phyloP scores from a whole-genome alignment of 2,888 invertebrate genomes.

The Spodoptera exigua region DNA sequence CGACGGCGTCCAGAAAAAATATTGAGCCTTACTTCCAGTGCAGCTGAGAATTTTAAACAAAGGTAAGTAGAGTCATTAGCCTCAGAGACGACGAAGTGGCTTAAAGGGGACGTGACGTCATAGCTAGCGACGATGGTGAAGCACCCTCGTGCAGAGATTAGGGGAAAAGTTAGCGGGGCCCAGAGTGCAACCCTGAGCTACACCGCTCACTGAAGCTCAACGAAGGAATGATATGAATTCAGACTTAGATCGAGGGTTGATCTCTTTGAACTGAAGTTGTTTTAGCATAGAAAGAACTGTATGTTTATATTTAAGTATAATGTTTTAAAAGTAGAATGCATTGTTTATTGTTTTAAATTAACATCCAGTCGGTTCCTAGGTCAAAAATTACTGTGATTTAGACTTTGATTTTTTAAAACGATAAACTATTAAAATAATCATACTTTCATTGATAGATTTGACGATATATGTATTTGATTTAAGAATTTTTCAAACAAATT shows the following conservation, averaged over 20 bases:
- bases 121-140: constrained; percentile 20
- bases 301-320: neutral
- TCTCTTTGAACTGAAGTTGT: constrained; percentile 14
- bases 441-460: too few species aligned
- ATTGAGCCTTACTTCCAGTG: constrained; percentile 4
- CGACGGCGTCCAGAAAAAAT: constrained; percentile 7
- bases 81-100: constrained; percentile 45
- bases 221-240: constrained; percentile 8
- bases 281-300: neutral
- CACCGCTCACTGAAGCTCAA: constrained; percentile 1
- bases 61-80: constrained; percentile 58
- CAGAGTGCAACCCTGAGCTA: constrained; percentile 27
- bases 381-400: too few species aligned
- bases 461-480: too few species aligned
- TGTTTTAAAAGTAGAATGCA: neutral
- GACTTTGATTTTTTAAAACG: too few species aligned
- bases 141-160: constrained; percentile 53
- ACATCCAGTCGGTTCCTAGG: too few species aligned
- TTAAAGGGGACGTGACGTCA: constrained; percentile 40
- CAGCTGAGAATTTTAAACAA: constrained; percentile 34
- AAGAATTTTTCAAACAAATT: too few species aligned
- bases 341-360: too few species aligned
- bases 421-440: too few species aligned
- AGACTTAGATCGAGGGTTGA: constrained; percentile 18
- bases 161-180: constrained; percentile 47